Base-by-base conservation (phyloP, 2,888 invertebrate genomes). In the Halocaridina rubra region DNA sequence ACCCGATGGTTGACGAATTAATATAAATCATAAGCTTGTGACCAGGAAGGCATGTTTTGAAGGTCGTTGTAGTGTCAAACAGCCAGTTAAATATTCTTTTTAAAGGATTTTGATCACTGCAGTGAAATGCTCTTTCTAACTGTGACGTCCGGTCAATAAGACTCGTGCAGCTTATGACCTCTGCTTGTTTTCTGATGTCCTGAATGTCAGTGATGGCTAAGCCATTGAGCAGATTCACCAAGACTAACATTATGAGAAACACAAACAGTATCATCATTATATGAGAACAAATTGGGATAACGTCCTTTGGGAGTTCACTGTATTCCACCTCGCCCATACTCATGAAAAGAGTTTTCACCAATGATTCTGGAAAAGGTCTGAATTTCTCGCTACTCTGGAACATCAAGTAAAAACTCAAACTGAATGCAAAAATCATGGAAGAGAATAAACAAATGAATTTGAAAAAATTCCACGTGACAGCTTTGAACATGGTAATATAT, bases 201-300 rank as follows among this genome's bases (percentile, higher is more conserved):
- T 92, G 89, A 0, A 96, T 96, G 89, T 96, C 96, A 89, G 94
- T 96, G 0, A 96, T 96, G 0, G 96, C 96, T 89, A 96, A 92
- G 90, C 96, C 96, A 90, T 96, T 96, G 1, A 96, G 91, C 57
- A 96, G 91, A 91, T 96, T 96, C 89, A 96, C 94, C 74, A 96
- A 91, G 46, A 96, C 96, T 76, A 96, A 96, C 0, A 95, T 94
- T 88, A 96, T 94, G 91, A 96, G 93, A 90, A 96, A 95, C 3
- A 96, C 95, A 89, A 96, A 96, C 0, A 95, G 91, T 30, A 95
- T 92, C 90, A 96, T 96, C 81, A 96, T 93, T 3, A 95, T 90
- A 89, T 95, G 80, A 59, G 72, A 61, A 22, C 64, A 16, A 16
- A 69, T 33, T 5, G 78, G 39, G 0, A 39, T 10, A n/a, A n/a